These are phyloP conservation scores for Pocota personata DNA, from an alignment of 2,888 invertebrate genomes.

Conservation along the genomic window DNA sequence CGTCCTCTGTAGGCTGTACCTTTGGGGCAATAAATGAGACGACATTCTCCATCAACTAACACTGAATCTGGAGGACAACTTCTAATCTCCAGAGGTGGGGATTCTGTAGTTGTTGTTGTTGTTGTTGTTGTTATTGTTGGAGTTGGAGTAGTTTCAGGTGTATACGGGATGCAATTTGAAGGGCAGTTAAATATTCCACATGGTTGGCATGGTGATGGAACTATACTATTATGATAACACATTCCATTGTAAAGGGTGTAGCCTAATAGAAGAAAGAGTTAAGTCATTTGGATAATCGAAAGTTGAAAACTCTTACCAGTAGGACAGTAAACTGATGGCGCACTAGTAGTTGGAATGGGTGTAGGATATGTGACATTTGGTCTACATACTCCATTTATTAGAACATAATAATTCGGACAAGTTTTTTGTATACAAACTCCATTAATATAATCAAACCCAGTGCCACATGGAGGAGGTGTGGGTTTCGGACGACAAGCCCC, in stretches of 20 bases:
- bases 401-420: not conserved
- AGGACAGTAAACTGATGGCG: conserved; percentile 18
- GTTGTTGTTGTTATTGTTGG: not conserved
- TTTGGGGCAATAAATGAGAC: conserved; percentile 34
- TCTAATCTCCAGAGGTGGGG: not conserved
- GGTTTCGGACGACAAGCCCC: conserved; percentile 15
- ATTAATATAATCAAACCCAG: conserved; percentile 25
- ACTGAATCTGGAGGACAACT: conserved; percentile 34
- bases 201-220: conserved; percentile 6
- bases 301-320: not conserved
- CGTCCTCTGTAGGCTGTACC: conserved; percentile 40
- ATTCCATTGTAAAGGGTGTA: conserved; percentile 10
- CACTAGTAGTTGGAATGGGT: not conserved
- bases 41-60: conserved; percentile 37
- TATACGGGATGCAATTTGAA: not conserved
- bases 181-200: conserved; percentile 16
- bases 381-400: conserved; percentile 31
- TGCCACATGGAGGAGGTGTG: not conserved
- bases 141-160: not conserved
- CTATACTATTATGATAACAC: conserved; percentile 3
- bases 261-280: not conserved
- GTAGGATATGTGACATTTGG: not conserved
- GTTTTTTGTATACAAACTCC: conserved; percentile 25
- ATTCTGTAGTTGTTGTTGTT: not conserved
- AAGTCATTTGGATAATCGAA: not conserved